Base-by-base conservation (phyloP, 2,797 vertebrate species). In the Bradypodion ventrale region DNA sequence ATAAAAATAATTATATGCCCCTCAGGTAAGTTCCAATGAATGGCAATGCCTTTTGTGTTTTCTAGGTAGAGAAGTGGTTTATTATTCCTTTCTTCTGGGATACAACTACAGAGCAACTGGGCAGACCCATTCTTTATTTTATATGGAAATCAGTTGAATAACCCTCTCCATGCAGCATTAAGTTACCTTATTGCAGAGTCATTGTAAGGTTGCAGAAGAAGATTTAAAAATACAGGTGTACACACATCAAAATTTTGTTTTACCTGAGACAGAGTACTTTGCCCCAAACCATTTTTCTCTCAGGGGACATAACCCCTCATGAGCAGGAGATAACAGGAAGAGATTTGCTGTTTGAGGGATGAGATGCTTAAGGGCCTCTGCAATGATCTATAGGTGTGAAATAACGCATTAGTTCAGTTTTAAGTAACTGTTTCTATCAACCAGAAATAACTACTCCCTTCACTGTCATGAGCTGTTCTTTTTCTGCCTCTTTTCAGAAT, bases 251-350 rank as follows among this genome's bases (percentile, higher is more conserved):
- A 63, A 2, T 40, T 1, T 29, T n/a, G 19, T 60, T 74, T 78
- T 93, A 98, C 98, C 97, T 93, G 97, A 96, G 70, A 91, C 56
- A 87, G 89, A 97, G 92, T 97, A 98, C 87, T 95, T 94, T 83
- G 97, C 97, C 19, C 97, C 97, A 76, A 98, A 98, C 97, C 97
- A 98, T 80, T 96, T 97, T 93, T 98, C 98, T 86, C 92, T 96
- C 75, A 96, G 93, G 0, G 89, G 80, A 90, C 97, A 98, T 65
- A 63, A 93, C 29, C 96, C 97, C 89, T 97, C 96, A 16, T 98
- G 96, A 85, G 96, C 94, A 6, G 97, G 97, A 16, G 97, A 98
- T 73, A 98, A 92, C 35, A 98, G 93, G 90, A 97, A 92, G 42
- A 98, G 93, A 90, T 98, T 98, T 3, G 96, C 96, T 90, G 94